These are phyloP conservation scores for Pelodytes ibericus DNA, from an alignment of 2,797 vertebrate species.

Conservation along the genomic window DNA sequence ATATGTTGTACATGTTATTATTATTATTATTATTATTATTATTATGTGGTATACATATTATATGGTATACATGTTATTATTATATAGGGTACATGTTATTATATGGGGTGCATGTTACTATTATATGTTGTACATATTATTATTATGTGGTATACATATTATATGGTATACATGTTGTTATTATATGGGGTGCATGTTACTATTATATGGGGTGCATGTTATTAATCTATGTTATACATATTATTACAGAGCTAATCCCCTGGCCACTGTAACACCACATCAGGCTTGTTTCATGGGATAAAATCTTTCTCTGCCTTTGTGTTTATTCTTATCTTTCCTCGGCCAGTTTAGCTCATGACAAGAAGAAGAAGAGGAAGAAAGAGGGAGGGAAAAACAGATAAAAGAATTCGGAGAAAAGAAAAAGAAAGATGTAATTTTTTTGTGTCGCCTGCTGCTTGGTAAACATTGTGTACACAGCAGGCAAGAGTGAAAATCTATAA, in stretches of 20 bases:
- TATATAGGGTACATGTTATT: too few species aligned
- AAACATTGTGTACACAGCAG: background rate
- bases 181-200: too few species aligned
- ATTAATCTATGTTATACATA: background rate
- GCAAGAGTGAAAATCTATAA: slow-evolving; percentile 18
- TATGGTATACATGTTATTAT: too few species aligned
- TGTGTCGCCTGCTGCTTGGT: slow-evolving; percentile 6
- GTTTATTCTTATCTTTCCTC: background rate
- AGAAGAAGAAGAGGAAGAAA: slow-evolving; percentile 6
- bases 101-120: too few species aligned
- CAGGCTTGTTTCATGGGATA: background rate
- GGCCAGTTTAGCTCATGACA: background rate
- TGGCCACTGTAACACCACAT: background rate
- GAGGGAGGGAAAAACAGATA: background rate
- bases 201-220: too few species aligned
- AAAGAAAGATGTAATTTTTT: slow-evolving; percentile 23
- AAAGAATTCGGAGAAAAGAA: background rate
- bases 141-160: too few species aligned
- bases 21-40: too few species aligned
- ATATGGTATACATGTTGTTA: too few species aligned
- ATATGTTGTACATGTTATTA: too few species aligned
- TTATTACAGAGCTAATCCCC: background rate
- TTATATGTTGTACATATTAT: too few species aligned
- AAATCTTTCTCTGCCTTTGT: slow-evolving; percentile 2
- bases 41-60: too few species aligned